Base-by-base conservation (phyloP, 2,797 vertebrate genomes). In the Pagetopsis macropterus region DNA sequence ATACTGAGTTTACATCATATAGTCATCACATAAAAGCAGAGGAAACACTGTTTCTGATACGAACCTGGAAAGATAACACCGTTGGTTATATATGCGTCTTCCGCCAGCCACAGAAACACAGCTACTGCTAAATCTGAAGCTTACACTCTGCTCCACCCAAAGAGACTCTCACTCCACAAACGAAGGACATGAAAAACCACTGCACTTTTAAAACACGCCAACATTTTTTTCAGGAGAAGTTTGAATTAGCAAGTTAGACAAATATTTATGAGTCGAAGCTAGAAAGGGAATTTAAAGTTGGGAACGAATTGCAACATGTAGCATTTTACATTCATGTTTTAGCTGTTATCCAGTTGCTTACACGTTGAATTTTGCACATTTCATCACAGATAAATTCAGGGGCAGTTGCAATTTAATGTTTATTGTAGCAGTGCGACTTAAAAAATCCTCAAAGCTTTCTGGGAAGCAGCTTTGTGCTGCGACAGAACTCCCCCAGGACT, bases 1-100 rank as follows among this genome's bases (percentile, higher is more conserved):
- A 90, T 82, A 92, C 84, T 87, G 81, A 89, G 56, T 76, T 81
- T 60, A 75, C 72, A 80, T 84, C 57, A 64, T 65, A 72, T 33
- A 66, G 60, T 79, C 62, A 33, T 70, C 73, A 64, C 54, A 37
- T 46, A 78, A 12, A 9, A 68, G 76, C 59, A 71, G 70, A 72
- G 55, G 68, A 85, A 87, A 85, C 75, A 80, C 79, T 17, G 73
- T 74, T 87, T 75, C 65, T n/a, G 31, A 79, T 55, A 75, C 58
- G 71, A 69, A 76, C 64, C 54, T 74, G 43, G 70, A 84, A 69
- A 78, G 76, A 76, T 71, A 70, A 81, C 70, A 66, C 48, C 63
- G 19, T 48, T 0, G 10, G 33, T 70, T 78, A 67, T 21, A 73
- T 19, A 48, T 8, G 17, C 72, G 44, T 70, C 59, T 48, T 51